Base-by-base conservation (phyloP, 2,888 invertebrate species). In the Lithophane leautieri region DNA sequence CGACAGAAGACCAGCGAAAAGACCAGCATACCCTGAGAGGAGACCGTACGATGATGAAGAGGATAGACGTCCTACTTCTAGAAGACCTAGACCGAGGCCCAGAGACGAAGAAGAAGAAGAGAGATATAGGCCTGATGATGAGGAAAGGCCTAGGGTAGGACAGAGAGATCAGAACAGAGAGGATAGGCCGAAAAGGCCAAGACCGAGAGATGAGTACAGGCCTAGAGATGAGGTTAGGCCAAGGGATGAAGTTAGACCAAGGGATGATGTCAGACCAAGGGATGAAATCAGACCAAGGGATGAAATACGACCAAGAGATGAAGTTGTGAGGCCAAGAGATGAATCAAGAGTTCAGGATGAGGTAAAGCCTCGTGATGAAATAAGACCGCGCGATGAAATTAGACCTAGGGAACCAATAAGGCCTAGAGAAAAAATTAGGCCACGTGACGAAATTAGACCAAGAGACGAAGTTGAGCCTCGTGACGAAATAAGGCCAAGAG, bases 41-140 rank as follows among this genome's bases (percentile, higher is more conserved):
- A 91, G 94, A 82, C 92, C 94, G 3, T 94, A 95, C 69, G 94
- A 94, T 6, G 95, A 95, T 4, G 95, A 95, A 14, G 94, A 94
- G 14, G 93, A 94, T 4, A 89, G 91, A 74, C 91, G 93, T 84
- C 93, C 93, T 7, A 90, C 87, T 8, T 89, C 89, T 56, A 93
- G 94, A 76, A 89, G 87, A 25, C 89, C 92, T 0, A 85, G 94
- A 83, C 92, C 92, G 28, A 91, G 94, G 81, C 93, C 94, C 9
- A 89, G 93, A 61, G 94, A 95, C 52, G 94, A 95, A n/a, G 95
- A 94, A 22, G 94, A 93, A 28, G 94, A 93, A 34, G 93, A 94
- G 22, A 91, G 92, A 72, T 92, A 90, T 34, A 89, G 81, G 40
- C 85, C 89, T 61, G 91, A 88, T 44, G 87, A 81, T 65, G 88